A percentile compares a stretch with the other conserved stretches of the same genome.
Conservation (phyloP, 1,140 invertebrate genomes). For the Drosophila lacteicornis region DNA sequence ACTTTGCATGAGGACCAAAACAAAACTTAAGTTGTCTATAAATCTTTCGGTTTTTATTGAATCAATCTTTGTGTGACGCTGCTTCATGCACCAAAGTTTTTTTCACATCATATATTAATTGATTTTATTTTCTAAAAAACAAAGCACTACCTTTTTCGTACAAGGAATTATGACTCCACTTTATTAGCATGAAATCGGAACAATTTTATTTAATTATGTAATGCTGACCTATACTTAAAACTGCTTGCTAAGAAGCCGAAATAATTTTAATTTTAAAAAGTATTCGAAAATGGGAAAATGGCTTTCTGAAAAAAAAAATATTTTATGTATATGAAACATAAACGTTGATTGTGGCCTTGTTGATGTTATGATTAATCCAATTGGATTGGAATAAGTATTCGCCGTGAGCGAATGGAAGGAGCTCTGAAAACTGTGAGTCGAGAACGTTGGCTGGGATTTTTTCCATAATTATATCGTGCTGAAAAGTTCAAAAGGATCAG, state of each 20-base stretch:
- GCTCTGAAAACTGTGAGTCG: background rate
- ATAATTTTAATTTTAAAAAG: background rate
- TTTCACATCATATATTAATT: too few relatives aligned
- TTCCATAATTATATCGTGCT: conserved; percentile 1
- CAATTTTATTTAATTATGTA: too few relatives aligned
- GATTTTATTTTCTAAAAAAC: too few relatives aligned
- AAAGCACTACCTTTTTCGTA: too few relatives aligned
- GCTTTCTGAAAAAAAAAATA: background rate
- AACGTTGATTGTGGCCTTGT: background rate
- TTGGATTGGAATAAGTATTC: conserved; percentile 1
- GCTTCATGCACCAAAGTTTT: too few relatives aligned
- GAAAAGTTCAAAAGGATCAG: background rate
- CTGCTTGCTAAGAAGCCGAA: too few relatives aligned
- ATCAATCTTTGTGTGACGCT: too few relatives aligned
- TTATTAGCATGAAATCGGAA: too few relatives aligned
- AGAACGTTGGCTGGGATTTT: conserved; percentile 4
- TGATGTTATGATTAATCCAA: background rate
- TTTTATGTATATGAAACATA: conserved; percentile 4
- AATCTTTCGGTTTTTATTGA: too few relatives aligned
- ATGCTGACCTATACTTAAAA: too few relatives aligned
- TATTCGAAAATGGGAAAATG: background rate
- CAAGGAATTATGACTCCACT: background rate
- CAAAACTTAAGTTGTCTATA: too few relatives aligned
- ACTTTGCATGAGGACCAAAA: too few relatives aligned
- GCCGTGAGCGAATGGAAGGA: background rate